Evolutionary conservation across 2,113 vertebrate species (phyloP).

Genomic region (Petromus typicus): DNA sequence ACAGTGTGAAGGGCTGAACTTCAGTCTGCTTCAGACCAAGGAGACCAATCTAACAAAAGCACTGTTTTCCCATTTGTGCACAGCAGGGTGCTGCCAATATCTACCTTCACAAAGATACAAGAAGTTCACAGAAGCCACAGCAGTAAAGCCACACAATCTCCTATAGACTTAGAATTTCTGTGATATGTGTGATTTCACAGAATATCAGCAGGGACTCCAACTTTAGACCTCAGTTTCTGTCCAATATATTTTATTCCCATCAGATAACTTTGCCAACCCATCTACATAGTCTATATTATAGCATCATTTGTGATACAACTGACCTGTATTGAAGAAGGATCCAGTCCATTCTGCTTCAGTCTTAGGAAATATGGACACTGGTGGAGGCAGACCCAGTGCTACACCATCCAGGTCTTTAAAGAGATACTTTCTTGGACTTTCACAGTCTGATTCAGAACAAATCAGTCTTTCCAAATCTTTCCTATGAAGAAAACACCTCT

Average conservation of each 20-base stretch:
- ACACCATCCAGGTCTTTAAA: conserved; percentile 89
- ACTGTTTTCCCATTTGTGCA: background rate
- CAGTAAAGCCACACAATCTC: no score
- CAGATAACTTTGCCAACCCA: background rate
- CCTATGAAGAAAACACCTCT: background rate
- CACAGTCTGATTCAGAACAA: conserved; percentile 68
- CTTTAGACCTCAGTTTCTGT: background rate
- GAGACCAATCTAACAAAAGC: background rate
- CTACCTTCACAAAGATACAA: background rate
- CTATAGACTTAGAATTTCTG: background rate
- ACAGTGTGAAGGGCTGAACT: accelerated
- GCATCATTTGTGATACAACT: conserved; percentile 18
- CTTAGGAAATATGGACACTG: conserved; percentile 86
- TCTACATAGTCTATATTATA: accelerated
- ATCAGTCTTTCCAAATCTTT: conserved; percentile 49
- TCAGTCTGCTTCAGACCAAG: background rate
- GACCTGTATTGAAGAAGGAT: conserved; percentile 85
- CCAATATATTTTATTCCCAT: background rate
- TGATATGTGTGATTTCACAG: background rate
- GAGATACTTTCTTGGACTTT: conserved; percentile 83
- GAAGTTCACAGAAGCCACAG: background rate
- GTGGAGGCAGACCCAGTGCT: conserved; percentile 79
- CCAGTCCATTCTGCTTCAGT: conserved; percentile 81
- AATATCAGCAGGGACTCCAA: background rate
- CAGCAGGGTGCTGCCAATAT: background rate